Base-by-base conservation (phyloP, 2,113 vertebrate species). In the Malurus melanocephalus region DNA sequence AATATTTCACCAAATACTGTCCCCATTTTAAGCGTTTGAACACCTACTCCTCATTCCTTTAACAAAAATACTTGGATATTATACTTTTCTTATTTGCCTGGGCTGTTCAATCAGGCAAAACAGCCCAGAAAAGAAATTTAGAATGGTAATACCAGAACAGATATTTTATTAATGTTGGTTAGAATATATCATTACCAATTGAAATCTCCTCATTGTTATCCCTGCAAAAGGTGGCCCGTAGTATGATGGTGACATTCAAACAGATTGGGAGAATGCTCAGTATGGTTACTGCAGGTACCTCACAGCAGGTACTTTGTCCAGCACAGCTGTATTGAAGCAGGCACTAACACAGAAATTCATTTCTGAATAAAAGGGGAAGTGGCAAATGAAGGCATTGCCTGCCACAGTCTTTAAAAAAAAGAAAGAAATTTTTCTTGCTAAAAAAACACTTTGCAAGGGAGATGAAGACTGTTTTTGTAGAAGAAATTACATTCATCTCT, bases 221-320 rank as follows among this genome's bases (percentile, higher is more conserved):
- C 26, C 62, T 0, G 0, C n/a, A 43, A 55, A 81, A 81, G 59
- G n/a, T 55, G 42, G 16, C 48, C n/a, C 0, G 0, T 5, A 27
- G 48, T 33, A 62, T 46, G 45, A 40, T 6, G 19, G 72, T 59
- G 48, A 27, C 5, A 76, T n/a, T 71, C n/a, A 56, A 33, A 51
- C 10, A 11, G 32, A 24, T 1, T 45, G 48, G 55, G 52, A 55
- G 18, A 66, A 30, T 4, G 23, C 16, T 11, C n/a, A 57, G 46
- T 2, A 4, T 38, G 71, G 77, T 10, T 61, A n/a, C 38, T 1
- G 17, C 3, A 66, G 59, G 51, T 7, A 35, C 86, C 53, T 62
- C 73, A 21, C 0, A 1, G 67, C 69, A 45, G 3, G 16, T 10
- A 1, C 28, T 51, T 8, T 20, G 57, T 57, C 73, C 67, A 49